Percentiles rank a stretch among this genome's conserved stretches.
Conservation (phyloP, 2,113 vertebrate genomes). For the Mohoua ochrocephala region DNA sequence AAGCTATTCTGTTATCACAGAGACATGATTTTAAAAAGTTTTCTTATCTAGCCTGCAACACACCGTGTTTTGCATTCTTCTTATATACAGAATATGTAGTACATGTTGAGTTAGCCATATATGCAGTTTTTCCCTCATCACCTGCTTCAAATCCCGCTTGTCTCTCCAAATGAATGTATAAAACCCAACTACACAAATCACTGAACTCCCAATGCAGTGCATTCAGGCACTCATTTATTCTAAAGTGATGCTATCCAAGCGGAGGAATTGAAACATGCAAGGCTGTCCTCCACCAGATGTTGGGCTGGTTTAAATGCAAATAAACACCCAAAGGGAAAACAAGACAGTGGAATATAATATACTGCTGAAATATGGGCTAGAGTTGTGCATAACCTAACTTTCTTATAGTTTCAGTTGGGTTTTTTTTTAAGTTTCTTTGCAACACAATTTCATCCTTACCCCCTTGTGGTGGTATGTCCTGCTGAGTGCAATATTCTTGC, state of each 20-base stretch:
- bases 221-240: neutral
- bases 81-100: neutral
- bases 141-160: neutral
- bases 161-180: neutral
- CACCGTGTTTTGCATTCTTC: neutral
- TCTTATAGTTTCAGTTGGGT: neutral
- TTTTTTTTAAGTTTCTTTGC: neutral
- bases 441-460: neutral
- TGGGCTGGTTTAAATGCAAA: conserved; percentile 26
- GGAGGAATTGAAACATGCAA: neutral
- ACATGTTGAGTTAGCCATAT: neutral
- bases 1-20: neutral
- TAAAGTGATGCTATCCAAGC: neutral
- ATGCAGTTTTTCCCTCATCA: neutral
- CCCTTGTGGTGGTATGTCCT: neutral
- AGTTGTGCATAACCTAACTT: neutral
- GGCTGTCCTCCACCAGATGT: neutral
- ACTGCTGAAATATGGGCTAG: neutral
- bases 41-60: neutral
- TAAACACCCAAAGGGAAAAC: neutral
- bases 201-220: neutral
- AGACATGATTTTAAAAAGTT: neutral
- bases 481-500: conserved; percentile 12
- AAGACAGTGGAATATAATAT: neutral
- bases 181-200: neutral